A percentile compares a stretch with the other conserved stretches of the same genome.
phyloP scores from a whole-genome alignment of 2,113 vertebrate genomes.

The Lophius piscatorius region DNA sequence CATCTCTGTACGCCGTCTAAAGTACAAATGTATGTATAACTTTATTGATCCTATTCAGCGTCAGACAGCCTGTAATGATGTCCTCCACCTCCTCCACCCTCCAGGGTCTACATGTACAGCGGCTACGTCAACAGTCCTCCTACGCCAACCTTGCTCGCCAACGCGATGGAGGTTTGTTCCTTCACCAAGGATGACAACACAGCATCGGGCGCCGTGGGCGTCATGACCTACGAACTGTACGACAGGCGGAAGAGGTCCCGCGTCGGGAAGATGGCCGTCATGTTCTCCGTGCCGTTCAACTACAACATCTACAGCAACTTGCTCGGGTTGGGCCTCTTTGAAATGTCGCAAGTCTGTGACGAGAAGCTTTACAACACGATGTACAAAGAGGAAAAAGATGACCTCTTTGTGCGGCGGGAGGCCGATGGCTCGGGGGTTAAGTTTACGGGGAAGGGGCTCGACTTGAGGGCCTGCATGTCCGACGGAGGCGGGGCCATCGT shows the following conservation, averaged over 20 bases:
- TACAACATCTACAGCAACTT: slow-evolving; percentile 75
- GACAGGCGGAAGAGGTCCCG: slow-evolving; percentile 9
- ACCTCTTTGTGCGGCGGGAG: slow-evolving; percentile 49
- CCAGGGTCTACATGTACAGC: slow-evolving; percentile 65
- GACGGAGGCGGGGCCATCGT: slow-evolving; percentile 60
- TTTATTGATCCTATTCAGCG: too few species aligned
- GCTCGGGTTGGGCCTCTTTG: slow-evolving; percentile 59
- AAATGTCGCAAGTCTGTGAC: slow-evolving; percentile 8
- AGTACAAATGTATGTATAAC: too few species aligned
- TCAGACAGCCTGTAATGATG: too few species aligned
- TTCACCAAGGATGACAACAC: slow-evolving; percentile 76
- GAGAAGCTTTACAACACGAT: slow-evolving; percentile 53
- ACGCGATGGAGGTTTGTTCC: slow-evolving; percentile 64
- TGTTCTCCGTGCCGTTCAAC: slow-evolving; percentile 76
- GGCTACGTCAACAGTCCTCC: slow-evolving; percentile 66
- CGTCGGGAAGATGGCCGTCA: slow-evolving; percentile 55
- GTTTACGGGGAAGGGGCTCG: not conserved
- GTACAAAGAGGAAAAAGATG: slow-evolving; percentile 55
- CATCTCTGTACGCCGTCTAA: too few species aligned
- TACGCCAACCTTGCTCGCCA: slow-evolving; percentile 64
- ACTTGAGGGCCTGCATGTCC: slow-evolving; percentile 66
- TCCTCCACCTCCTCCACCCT: not conserved
- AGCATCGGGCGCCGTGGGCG: slow-evolving; percentile 53
- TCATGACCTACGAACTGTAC: slow-evolving; percentile 73
- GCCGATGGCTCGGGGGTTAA: slow-evolving; percentile 50